A percentile compares a stretch with the other conserved stretches of the same genome.
phyloP scores from a whole-genome alignment of 2,888 invertebrate genomes.

The Parthenolecanium corni region DNA sequence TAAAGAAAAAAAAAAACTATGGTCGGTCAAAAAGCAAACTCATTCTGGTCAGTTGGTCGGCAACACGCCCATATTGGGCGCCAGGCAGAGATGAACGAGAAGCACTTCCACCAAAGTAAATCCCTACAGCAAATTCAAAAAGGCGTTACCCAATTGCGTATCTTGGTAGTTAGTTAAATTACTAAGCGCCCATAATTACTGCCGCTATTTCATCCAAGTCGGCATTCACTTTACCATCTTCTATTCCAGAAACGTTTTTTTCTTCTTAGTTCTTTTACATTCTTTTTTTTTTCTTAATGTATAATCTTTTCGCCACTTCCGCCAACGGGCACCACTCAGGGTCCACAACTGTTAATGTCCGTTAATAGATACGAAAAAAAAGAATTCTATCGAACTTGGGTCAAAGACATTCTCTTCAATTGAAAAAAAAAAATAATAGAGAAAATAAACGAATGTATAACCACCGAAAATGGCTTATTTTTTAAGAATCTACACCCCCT shows the following conservation, averaged over 20 bases:
- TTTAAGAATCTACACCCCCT: background rate
- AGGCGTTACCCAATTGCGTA: slow-evolving; percentile 24
- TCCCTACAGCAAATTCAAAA: slow-evolving; percentile 25
- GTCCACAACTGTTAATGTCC: slow-evolving; percentile 22
- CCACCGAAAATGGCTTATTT: slow-evolving; percentile 5
- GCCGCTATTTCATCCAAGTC: slow-evolving; percentile 22
- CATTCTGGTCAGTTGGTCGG: slow-evolving; percentile 25
- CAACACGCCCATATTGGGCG: slow-evolving; percentile 26
- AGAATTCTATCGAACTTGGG: slow-evolving; percentile 1
- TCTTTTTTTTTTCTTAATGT: background rate
- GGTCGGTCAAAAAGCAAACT: background rate
- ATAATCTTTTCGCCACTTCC: slow-evolving; percentile 24
- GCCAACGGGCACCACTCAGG: slow-evolving; percentile 13
- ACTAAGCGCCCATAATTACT: slow-evolving; percentile 26
- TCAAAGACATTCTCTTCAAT: background rate
- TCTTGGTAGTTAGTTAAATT: slow-evolving; percentile 28
- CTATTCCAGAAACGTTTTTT: slow-evolving; percentile 18
- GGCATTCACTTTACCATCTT: slow-evolving; percentile 25
- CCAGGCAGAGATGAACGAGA: slow-evolving; percentile 15
- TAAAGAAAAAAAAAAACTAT: too few species aligned
- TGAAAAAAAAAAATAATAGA: background rate
- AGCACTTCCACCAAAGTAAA: slow-evolving; percentile 7
- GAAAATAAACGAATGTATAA: slow-evolving; percentile 10
- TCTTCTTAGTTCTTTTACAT: too few species aligned
- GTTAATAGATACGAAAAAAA: slow-evolving; percentile 24